phyloP scores from a whole-genome alignment of 2,888 invertebrate genomes.

The Protophormia terraenovae region DNA sequence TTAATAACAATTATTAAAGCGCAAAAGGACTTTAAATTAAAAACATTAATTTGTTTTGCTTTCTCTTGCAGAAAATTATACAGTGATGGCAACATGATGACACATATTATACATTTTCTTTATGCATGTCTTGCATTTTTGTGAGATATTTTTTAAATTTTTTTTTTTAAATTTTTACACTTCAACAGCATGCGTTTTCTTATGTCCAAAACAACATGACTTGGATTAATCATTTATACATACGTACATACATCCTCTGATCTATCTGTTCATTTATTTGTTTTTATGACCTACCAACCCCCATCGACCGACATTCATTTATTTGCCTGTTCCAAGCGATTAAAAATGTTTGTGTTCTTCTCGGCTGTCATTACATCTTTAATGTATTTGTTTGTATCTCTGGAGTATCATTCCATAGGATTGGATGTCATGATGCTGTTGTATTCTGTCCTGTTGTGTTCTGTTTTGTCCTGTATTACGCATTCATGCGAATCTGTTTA shows the following conservation, averaged over 20 bases:
- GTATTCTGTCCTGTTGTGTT: not conserved
- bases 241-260: not conserved
- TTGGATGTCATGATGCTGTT: conserved; percentile 24
- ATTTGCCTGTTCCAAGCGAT: conserved; percentile 31
- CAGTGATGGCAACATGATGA: not conserved
- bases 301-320: not conserved
- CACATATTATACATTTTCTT: not conserved
- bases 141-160: not conserved
- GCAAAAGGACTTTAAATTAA: not conserved
- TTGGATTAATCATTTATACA: conserved; percentile 6
- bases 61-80: not conserved
- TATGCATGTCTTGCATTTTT: not conserved
- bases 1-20: not conserved
- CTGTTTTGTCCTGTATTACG: conserved; percentile 46
- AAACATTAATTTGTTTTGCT: not conserved
- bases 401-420: conserved; percentile 23
- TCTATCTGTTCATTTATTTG: not conserved
- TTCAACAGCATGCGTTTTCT: conserved; percentile 7
- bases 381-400: conserved; percentile 41
- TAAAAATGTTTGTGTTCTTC: conserved; percentile 39
- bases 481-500: conserved; percentile 66
- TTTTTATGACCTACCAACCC: not conserved
- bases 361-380: conserved; percentile 36
- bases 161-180: not conserved
- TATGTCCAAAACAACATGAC: conserved; percentile 14